A percentile compares a stretch with the other conserved stretches of the same genome.
Evolutionary conservation across 2,797 vertebrate genomes (phyloP).

Genomic region (Macroramphosus scolopax): DNA sequence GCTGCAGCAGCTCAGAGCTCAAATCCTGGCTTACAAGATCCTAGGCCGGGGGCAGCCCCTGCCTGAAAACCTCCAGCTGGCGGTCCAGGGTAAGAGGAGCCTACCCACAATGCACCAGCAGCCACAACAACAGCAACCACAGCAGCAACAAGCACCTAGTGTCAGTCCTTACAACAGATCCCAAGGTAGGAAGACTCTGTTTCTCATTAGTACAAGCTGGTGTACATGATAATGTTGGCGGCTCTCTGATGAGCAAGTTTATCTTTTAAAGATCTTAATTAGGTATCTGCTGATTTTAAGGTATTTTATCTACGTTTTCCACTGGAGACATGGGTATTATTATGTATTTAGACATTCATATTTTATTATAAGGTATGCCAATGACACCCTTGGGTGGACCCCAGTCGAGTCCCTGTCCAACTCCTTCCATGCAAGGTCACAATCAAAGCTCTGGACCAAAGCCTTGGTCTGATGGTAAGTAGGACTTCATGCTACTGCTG

Average conservation of each 20-base stretch:
- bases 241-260: too few relatives aligned
- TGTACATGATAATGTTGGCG: too few relatives aligned
- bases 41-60: conserved; percentile 92
- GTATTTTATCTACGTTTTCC: too few relatives aligned
- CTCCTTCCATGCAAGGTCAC: conserved; percentile 78
- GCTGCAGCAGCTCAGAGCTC: conserved; percentile 95
- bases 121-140: conserved; percentile 44
- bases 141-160: conserved; percentile 61
- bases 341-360: not conserved
- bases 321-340: too few relatives aligned
- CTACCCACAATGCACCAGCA: conserved; percentile 93
- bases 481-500: too few relatives aligned
- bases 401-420: conserved; percentile 73
- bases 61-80: conserved; percentile 95
- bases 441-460: conserved; percentile 78
- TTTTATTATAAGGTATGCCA: conserved; percentile 74
- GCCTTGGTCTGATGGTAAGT: conserved; percentile 83
- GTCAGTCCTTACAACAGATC: conserved; percentile 84
- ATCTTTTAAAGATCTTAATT: too few relatives aligned
- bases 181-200: conserved; percentile 73
- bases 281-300: too few relatives aligned
- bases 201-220: too few relatives aligned
- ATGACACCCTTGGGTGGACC: conserved; percentile 74
- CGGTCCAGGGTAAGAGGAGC: conserved; percentile 95
- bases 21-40: conserved; percentile 98